These are phyloP conservation scores for Anguilla megastoma DNA, from an alignment of 2,797 vertebrate genomes.

Conservation along the genomic window DNA sequence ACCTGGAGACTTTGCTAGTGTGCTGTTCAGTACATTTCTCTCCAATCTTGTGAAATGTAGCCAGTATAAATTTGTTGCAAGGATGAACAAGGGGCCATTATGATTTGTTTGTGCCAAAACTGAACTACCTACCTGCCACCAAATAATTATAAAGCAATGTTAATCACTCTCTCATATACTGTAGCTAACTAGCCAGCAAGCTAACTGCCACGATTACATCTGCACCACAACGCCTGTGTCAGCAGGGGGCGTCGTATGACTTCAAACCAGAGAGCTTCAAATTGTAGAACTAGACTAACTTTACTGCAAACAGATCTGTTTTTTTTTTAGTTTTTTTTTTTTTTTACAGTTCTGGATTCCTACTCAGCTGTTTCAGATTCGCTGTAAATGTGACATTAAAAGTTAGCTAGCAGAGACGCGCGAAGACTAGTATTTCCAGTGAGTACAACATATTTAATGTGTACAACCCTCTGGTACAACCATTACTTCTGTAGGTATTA, in stretches of 20 bases:
- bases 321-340: too few species aligned
- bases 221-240: background rate
- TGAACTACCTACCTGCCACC: background rate
- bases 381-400: too few species aligned
- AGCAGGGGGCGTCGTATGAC: conserved; percentile 21
- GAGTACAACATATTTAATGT: too few species aligned
- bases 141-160: background rate
- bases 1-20: background rate
- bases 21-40: background rate
- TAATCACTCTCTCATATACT: background rate
- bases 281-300: too few species aligned
- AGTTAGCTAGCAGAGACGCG: too few species aligned
- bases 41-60: background rate
- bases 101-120: background rate
- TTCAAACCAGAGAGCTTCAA: background rate
- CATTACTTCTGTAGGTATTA: too few species aligned
- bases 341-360: too few species aligned
- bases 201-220: background rate
- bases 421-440: too few species aligned
- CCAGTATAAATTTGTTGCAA: background rate
- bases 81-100: background rate
- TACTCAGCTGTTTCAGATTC: too few species aligned
- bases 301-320: too few species aligned
- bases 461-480: too few species aligned
- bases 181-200: background rate